Conservation (phyloP, 2,113 vertebrate genomes). For the Cavia porcellus region DNA sequence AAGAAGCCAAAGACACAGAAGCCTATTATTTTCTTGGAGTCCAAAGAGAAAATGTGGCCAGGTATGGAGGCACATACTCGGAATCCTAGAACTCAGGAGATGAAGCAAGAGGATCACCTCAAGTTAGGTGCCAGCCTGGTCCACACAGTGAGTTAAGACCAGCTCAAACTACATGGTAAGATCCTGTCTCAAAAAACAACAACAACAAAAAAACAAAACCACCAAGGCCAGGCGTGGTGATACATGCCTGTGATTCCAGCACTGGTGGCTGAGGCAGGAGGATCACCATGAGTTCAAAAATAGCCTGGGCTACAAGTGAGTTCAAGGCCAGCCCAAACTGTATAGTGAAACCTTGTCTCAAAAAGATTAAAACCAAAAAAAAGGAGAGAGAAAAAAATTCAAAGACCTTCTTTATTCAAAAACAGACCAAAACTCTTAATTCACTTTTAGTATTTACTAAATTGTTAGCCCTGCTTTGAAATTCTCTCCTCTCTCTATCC, state of each 20-base stretch:
- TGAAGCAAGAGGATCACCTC: not conserved
- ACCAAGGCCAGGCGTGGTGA: not conserved
- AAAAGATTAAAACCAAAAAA: not conserved
- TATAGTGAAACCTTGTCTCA: not conserved
- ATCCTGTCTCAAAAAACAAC: not conserved
- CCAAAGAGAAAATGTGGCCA: not conserved
- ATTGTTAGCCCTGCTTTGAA: not conserved
- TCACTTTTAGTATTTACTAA: slow-evolving; percentile 40
- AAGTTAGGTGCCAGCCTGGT: not conserved
- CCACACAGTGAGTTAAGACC: not conserved
- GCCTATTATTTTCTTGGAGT: slow-evolving; percentile 37
- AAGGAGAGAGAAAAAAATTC: not conserved
- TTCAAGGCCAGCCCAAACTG: not conserved
- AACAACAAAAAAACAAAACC: not conserved
- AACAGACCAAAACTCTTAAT: slow-evolving; percentile 3
- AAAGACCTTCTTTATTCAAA: slow-evolving; percentile 32
- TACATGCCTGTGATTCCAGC: not conserved
- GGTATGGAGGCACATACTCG: not conserved
- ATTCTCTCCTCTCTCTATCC: not conserved
- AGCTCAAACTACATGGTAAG: not conserved
- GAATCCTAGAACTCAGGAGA: not conserved
- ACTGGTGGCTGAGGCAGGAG: not conserved
- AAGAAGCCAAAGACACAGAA: not conserved
- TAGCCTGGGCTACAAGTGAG: not conserved
- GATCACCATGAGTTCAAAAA: not conserved